These are phyloP conservation scores for Shargacucullia verbasci DNA, from an alignment of 2,888 invertebrate genomes.

Conservation along the genomic window DNA sequence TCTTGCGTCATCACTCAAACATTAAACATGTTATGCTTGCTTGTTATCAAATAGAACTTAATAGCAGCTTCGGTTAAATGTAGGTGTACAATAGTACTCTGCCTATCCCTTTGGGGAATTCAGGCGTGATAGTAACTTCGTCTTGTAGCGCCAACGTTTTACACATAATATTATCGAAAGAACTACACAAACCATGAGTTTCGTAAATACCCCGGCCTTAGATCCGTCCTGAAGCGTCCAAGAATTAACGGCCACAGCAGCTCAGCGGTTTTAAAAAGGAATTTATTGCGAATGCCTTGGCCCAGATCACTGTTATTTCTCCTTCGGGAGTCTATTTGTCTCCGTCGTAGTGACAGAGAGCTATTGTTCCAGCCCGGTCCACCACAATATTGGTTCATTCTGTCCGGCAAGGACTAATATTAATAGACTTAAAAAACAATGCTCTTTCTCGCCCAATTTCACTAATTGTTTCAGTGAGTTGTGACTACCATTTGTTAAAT, in stretches of 20 bases:
- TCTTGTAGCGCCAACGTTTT: no score
- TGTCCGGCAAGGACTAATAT: slow-evolving; percentile 65
- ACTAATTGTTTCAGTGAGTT: slow-evolving; percentile 56
- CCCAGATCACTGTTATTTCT: slow-evolving; percentile 51
- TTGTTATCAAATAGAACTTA: no score
- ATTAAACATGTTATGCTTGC: no score
- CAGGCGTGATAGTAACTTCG: no score
- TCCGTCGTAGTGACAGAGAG: slow-evolving; percentile 78
- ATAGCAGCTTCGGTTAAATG: no score
- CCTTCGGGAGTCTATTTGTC: slow-evolving; percentile 75
- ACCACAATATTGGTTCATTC: slow-evolving; percentile 80
- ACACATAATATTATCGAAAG: no score
- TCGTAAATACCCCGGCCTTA: slow-evolving; percentile 36
- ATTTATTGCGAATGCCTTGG: slow-evolving; percentile 60
- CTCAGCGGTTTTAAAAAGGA: slow-evolving; percentile 59
- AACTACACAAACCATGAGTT: not conserved
- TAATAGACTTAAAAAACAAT: slow-evolving; percentile 71
- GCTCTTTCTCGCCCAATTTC: slow-evolving; percentile 63
- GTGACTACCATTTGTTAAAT: slow-evolving; percentile 49
- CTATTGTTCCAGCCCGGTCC: slow-evolving; percentile 78
- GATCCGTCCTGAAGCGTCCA: slow-evolving; percentile 20
- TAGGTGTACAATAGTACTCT: no score
- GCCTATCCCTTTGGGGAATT: no score
- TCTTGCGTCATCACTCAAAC: no score
- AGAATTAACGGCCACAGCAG: slow-evolving; percentile 40